These are phyloP conservation scores for Plotosus lineatus DNA, from an alignment of 2,113 vertebrate genomes.

Conservation along the genomic window DNA sequence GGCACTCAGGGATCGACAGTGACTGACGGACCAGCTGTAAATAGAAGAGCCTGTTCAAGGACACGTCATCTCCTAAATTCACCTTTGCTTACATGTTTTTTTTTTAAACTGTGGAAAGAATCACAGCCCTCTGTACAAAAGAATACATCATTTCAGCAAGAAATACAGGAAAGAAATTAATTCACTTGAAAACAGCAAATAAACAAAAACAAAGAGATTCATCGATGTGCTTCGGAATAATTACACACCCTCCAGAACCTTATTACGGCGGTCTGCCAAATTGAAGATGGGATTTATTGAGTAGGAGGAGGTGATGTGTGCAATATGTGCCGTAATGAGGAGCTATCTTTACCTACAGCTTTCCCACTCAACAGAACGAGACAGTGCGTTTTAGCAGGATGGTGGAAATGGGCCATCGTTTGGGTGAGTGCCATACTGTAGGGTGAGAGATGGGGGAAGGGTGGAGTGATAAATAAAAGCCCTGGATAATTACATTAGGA, in stretches of 20 bases:
- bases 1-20: conserved; percentile 20
- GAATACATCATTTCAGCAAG: not conserved
- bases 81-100: not conserved
- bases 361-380: conserved; percentile 23
- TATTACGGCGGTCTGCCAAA: conserved; percentile 25
- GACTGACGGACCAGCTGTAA: conserved; percentile 33
- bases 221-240: not conserved
- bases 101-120: not conserved
- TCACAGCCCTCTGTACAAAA: not conserved
- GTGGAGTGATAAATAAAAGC: conserved; percentile 29
- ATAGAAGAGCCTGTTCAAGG: conserved; percentile 35
- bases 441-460: conserved; percentile 28
- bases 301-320: conserved; percentile 43
- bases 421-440: conserved; percentile 28
- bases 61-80: conserved; percentile 25
- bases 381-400: conserved; percentile 12
- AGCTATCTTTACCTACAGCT: conserved; percentile 39
- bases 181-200: not conserved
- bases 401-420: conserved; percentile 34
- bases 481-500: conserved; percentile 30
- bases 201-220: conserved; percentile 23
- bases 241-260: conserved; percentile 13
- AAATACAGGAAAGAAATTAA: not conserved
- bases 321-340: conserved; percentile 38
- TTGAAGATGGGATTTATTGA: conserved; percentile 22